Conservation (phyloP, 2,888 invertebrate genomes). For the Enchytraeus crypticus region DNA sequence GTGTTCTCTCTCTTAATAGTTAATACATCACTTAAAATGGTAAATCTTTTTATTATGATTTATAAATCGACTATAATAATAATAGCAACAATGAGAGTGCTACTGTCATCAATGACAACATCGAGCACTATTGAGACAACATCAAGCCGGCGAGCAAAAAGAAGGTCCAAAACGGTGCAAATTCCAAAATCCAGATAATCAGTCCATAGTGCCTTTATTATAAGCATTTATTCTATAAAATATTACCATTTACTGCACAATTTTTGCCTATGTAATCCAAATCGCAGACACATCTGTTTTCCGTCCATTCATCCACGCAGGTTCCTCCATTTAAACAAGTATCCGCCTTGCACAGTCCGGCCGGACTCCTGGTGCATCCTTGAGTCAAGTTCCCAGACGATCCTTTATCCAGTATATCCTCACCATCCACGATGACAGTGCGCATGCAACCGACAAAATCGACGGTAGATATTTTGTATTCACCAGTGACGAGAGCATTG, state of each 20-base stretch:
- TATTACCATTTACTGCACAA: neutral
- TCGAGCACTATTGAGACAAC: too few species aligned
- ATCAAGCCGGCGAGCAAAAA: too few species aligned
- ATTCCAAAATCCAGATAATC: too few species aligned
- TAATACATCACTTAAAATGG: too few species aligned
- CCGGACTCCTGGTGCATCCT: slow-evolving; percentile 60
- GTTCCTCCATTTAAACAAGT: slow-evolving; percentile 50
- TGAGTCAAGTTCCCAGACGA: slow-evolving; percentile 67
- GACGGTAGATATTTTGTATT: slow-evolving; percentile 55
- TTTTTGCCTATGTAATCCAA: neutral
- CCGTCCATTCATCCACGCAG: slow-evolving; percentile 77
- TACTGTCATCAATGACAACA: too few species aligned
- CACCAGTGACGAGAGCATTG: slow-evolving; percentile 3
- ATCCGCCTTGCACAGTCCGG: neutral
- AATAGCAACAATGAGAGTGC: too few species aligned
- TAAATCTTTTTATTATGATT: too few species aligned
- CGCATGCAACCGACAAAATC: slow-evolving; percentile 90
- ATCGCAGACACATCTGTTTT: slow-evolving; percentile 58
- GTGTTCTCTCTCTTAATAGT: too few species aligned
- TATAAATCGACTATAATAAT: too few species aligned
- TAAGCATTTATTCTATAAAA: too few species aligned
- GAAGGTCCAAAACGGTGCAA: too few species aligned
- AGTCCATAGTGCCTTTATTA: too few species aligned
- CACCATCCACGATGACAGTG: slow-evolving; percentile 76
- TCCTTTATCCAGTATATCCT: slow-evolving; percentile 44